Evolutionary conservation across 1,140 invertebrate species (phyloP).

Genomic region (Hermetia illucens): DNA sequence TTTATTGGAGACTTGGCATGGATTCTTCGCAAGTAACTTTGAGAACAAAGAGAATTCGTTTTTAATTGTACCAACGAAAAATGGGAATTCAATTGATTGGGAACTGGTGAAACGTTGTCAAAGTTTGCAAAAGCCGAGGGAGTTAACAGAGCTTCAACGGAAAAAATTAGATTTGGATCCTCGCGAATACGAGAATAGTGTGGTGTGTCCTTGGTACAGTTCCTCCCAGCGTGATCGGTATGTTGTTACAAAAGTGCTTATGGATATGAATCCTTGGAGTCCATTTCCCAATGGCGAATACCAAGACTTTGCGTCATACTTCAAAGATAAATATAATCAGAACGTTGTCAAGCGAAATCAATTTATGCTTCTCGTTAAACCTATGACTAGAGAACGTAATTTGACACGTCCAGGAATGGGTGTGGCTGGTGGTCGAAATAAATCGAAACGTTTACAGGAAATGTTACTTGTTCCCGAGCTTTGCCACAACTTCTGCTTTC

Average conservation of each 20-base stretch:
- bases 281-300: constrained; percentile 67
- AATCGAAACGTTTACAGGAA: constrained; percentile 20
- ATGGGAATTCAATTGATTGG: constrained; percentile 45
- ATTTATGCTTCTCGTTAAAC: constrained; percentile 80
- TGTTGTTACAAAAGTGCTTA: constrained; percentile 71
- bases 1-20: constrained; percentile 61
- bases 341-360: constrained; percentile 55
- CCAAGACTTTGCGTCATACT: constrained; percentile 68
- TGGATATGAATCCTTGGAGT: constrained; percentile 61
- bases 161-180: constrained; percentile 39
- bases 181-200: constrained; percentile 48
- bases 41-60: constrained; percentile 47
- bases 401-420: constrained; percentile 21
- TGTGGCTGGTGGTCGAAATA: constrained; percentile 3
- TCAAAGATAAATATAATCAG: constrained; percentile 59
- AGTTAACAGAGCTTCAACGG: constrained; percentile 34
- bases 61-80: constrained; percentile 54
- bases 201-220: constrained; percentile 79
- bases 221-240: constrained; percentile 48
- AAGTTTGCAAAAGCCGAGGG: constrained; percentile 5
- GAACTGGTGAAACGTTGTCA: constrained; percentile 32
- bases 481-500: constrained; percentile 70
- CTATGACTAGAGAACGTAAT: constrained; percentile 63
- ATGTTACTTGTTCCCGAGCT: constrained; percentile 73
- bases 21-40: constrained; percentile 57